These are phyloP conservation scores for Poecilia velifera DNA, from an alignment of 2,797 vertebrate genomes.

Conservation along the genomic window DNA sequence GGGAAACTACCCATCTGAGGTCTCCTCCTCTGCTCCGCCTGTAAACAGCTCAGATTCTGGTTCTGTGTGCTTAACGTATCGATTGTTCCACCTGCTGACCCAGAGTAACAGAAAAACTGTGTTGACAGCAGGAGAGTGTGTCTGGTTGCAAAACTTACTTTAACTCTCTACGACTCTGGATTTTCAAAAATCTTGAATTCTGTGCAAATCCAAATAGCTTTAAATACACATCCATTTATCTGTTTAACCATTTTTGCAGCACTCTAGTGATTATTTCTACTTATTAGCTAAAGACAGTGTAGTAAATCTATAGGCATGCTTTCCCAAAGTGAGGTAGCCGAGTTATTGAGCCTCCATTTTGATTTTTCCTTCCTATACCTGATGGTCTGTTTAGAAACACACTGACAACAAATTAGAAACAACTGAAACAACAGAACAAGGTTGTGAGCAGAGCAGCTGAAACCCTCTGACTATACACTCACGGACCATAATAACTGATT, in stretches of 20 bases:
- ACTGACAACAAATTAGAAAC: neutral
- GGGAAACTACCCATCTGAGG: neutral
- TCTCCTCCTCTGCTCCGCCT: neutral
- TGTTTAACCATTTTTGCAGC: neutral
- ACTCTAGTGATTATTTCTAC: neutral
- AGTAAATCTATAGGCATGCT: neutral
- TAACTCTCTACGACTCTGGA: neutral
- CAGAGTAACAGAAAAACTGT: neutral
- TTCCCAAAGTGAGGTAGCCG: neutral
- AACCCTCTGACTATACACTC: neutral
- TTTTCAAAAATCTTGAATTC: no score
- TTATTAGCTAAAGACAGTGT: neutral
- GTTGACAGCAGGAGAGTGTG: neutral
- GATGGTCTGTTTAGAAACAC: neutral
- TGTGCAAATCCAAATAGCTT: neutral
- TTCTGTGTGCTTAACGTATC: neutral
- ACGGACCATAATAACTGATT: neutral
- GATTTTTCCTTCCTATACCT: neutral
- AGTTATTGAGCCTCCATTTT: neutral
- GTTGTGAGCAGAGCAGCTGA: neutral
- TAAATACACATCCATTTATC: neutral
- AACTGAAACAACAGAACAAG: neutral
- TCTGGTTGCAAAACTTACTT: neutral
- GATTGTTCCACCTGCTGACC: slow-evolving; percentile 2
- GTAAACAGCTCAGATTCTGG: neutral